These are phyloP conservation scores for Tichodroma muraria DNA, from an alignment of 2,113 vertebrate species.

Conservation along the genomic window DNA sequence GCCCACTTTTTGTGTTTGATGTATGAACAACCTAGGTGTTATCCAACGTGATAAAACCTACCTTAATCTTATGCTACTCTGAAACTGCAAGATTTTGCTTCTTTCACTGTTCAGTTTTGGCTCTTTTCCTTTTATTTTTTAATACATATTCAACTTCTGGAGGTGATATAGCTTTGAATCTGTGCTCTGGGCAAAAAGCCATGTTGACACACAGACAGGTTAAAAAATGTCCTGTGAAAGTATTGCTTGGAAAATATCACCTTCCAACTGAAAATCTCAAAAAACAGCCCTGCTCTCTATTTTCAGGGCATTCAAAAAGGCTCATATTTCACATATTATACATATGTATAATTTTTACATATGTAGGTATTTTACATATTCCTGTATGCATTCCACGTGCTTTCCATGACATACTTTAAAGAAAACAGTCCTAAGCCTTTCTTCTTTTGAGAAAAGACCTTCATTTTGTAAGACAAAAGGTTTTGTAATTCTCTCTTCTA, in stretches of 20 bases:
- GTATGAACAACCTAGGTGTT: background rate
- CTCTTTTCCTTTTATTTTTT: background rate
- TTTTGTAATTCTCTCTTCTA: constrained; percentile 28
- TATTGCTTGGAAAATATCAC: background rate
- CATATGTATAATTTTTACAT: too few relatives aligned
- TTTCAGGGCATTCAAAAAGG: background rate
- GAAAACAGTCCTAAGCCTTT: background rate
- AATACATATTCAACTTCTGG: background rate
- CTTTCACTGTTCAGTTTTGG: background rate
- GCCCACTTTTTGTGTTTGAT: background rate
- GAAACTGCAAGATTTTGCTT: background rate
- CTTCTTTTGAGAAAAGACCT: background rate
- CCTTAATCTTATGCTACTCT: background rate
- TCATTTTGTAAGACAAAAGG: constrained; percentile 16
- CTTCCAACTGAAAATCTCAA: background rate
- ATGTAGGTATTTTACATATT: background rate
- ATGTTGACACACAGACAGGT: background rate
- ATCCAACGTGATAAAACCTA: background rate
- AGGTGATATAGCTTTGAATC: background rate
- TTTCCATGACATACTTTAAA: background rate
- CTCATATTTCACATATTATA: background rate
- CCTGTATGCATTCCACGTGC: background rate
- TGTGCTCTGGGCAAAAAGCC: background rate
- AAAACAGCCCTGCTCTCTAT: background rate
- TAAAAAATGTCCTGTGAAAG: background rate